Evolutionary conservation across 2,888 invertebrate species (phyloP).

Genomic region (Masnerella sp.): DNA sequence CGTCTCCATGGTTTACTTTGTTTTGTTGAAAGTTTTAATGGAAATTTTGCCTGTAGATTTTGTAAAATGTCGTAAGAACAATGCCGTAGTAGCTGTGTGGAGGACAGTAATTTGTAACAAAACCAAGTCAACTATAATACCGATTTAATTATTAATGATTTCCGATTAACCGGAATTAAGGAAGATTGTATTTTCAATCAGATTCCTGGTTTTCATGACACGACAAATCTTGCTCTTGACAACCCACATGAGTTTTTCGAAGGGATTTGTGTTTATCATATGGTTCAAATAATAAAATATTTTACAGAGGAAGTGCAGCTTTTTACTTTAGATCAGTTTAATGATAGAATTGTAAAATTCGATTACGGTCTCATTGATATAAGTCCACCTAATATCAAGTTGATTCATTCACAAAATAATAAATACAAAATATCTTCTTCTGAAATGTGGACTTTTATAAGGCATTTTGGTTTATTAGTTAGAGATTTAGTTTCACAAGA

Average conservation of each 20-base stretch:
- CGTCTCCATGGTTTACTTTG: constrained; percentile 18
- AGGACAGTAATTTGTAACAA: not conserved
- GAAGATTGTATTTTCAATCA: constrained; percentile 27
- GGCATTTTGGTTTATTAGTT: constrained; percentile 45
- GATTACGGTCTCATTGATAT: constrained; percentile 26
- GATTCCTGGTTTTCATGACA: constrained; percentile 14
- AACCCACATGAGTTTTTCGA: constrained; percentile 45
- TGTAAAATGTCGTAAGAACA: constrained; percentile 38
- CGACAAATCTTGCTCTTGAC: constrained; percentile 32
- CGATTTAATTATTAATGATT: constrained; percentile 11
- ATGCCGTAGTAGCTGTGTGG: not conserved
- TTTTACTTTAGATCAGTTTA: constrained; percentile 47
- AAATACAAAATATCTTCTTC: constrained; percentile 48
- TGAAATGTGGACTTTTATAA: constrained; percentile 55
- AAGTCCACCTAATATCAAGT: constrained; percentile 21
- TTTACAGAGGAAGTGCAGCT: constrained; percentile 11
- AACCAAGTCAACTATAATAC: constrained; percentile 8
- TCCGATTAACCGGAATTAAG: constrained; percentile 27
- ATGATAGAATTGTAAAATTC: constrained; percentile 35
- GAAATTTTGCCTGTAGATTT: constrained; percentile 52
- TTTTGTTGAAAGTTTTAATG: constrained; percentile 51
- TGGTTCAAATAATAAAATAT: constrained; percentile 42
- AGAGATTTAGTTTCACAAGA: constrained; percentile 40
- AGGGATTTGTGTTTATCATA: constrained; percentile 35
- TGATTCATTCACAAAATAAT: constrained; percentile 33